Base-by-base conservation (phyloP, 1,140 invertebrate species). In the Agrilus planipennis region DNA sequence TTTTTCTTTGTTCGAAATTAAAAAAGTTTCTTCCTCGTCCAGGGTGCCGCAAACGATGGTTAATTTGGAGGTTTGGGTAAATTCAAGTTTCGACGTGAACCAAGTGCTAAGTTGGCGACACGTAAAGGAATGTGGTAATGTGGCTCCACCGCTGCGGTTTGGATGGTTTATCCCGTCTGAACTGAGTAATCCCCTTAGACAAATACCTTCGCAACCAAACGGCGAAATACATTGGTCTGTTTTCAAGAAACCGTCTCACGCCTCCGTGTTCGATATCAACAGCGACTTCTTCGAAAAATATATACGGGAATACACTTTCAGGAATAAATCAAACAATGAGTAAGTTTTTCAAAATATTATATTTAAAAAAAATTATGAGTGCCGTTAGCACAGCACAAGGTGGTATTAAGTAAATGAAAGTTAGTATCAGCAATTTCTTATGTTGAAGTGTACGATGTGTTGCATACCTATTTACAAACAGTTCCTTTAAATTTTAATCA, bases 11-110 rank as follows among this genome's bases (percentile, higher is more conserved):
- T n/a, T n/a, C n/a, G n/a, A n/a, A n/a, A n/a, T n/a, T n/a, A n/a
- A n/a, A n/a, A n/a, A n/a, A n/a, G n/a, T n/a, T n/a, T n/a, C n/a
- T n/a, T n/a, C n/a, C n/a, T n/a, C n/a, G n/a, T n/a, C n/a, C 17
- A 36, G 34, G 2, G 18, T 64, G 42, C 74, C 75, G 16, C 63
- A 67, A 18, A 62, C 74, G 2, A 77, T 79, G 71, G 70, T 85
- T 7, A 84, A 84, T 58, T 57, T 86, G 45, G 80, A 81, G 51
- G 73, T 81, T 0, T 81, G 77, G 73, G 65, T 79, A 25, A 64
- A 70, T 2, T 70, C 77, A 0, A 70, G 75, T 22, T 61, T 71
- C 34, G 72, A 76, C 42, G 68, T 64, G 15, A 49, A 52, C 53
- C 20, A 57, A 53, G 15, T 63, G 45, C 16, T 67, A 47, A 49